A percentile compares a stretch with the other conserved stretches of the same genome.
These are phyloP conservation scores for Episyrphus balteatus DNA, from an alignment of 1,140 invertebrate genomes.

Conservation along the genomic window DNA sequence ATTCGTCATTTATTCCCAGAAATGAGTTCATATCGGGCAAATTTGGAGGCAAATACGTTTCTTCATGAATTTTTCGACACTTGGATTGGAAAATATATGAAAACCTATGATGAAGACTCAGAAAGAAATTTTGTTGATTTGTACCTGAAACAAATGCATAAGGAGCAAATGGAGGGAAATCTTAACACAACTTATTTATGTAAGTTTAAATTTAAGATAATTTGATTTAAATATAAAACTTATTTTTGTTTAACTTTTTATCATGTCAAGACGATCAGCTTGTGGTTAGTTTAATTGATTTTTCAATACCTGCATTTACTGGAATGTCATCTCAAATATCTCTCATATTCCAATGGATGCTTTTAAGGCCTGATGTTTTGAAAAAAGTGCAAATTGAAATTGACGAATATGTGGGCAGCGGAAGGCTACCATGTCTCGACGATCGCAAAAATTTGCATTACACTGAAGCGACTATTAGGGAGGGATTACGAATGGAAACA, in stretches of 20 bases:
- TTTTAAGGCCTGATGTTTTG: constrained; percentile 52
- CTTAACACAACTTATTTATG: too few species aligned
- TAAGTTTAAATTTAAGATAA: too few species aligned
- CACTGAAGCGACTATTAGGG: constrained; percentile 46
- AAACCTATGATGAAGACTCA: constrained; percentile 34
- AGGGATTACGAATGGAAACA: constrained; percentile 43
- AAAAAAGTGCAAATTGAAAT: constrained; percentile 55
- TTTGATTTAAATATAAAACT: too few species aligned
- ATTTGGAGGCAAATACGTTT: constrained; percentile 35
- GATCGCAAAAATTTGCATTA: constrained; percentile 49
- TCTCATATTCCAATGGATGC: constrained; percentile 48
- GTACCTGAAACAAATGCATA: constrained; percentile 42
- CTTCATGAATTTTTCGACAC: constrained; percentile 31
- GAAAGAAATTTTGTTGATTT: constrained; percentile 42
- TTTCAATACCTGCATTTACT: constrained; percentile 45
- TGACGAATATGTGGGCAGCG: constrained; percentile 52
- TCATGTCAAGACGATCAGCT: constrained; percentile 36
- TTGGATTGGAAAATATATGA: constrained; percentile 33
- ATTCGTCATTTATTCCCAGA: constrained; percentile 45
- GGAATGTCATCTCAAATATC: constrained; percentile 37
- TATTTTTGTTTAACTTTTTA: too few species aligned
- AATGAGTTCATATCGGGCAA: constrained; percentile 41
- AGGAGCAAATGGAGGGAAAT: constrained; percentile 15
- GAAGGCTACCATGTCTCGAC: constrained; percentile 46
- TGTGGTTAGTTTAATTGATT: constrained; percentile 42